Percentiles rank a stretch among this genome's conserved stretches.
These are phyloP conservation scores for Lasioglossum calceatum DNA, from an alignment of 2,888 invertebrate species.

Conservation along the genomic window DNA sequence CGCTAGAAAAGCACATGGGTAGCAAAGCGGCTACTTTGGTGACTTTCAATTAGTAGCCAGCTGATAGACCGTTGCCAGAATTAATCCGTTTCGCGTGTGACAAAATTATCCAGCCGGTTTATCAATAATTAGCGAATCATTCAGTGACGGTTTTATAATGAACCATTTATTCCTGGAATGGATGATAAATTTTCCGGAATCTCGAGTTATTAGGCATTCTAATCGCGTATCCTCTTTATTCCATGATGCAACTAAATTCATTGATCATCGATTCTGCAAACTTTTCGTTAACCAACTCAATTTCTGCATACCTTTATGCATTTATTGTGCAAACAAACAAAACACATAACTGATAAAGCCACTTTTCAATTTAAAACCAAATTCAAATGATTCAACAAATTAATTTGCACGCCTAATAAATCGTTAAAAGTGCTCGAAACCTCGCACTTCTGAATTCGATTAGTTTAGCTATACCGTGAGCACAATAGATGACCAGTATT, in stretches of 20 bases:
- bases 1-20: neutral
- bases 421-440: too few relatives aligned
- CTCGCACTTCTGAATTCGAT: too few relatives aligned
- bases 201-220: neutral
- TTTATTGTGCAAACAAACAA: too few relatives aligned
- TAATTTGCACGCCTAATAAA: too few relatives aligned
- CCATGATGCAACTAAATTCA: neutral
- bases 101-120: neutral
- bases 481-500: too few relatives aligned
- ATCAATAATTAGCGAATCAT: neutral
- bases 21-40: neutral
- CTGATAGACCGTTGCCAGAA: neutral
- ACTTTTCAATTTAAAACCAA: too few relatives aligned
- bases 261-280: neutral
- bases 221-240: neutral
- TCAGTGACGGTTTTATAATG: neutral
- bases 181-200: neutral
- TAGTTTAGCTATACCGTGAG: too few relatives aligned
- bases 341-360: too few relatives aligned
- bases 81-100: neutral
- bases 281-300: neutral
- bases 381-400: too few relatives aligned
- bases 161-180: neutral
- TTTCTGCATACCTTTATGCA: too few relatives aligned
- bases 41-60: conserved; percentile 23